Base-by-base conservation (phyloP, 2,113 vertebrate genomes). In the Lepus americanus region DNA sequence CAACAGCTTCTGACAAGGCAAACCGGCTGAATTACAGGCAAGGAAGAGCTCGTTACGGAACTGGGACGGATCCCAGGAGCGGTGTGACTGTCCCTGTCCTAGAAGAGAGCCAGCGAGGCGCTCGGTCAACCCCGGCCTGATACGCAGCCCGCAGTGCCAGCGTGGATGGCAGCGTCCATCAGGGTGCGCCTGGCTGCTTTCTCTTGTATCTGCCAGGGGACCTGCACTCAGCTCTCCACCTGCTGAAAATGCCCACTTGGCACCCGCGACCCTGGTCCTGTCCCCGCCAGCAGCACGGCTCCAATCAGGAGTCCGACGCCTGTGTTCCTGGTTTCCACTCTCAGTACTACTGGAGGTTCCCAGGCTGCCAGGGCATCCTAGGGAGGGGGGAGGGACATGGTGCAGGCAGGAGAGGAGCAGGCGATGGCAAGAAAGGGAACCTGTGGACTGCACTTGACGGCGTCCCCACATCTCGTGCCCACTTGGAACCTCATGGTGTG, bases 151-250 rank as follows among this genome's bases (percentile, higher is more conserved):
- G 3, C 4, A 44, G 39, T 5, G 39, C 4, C 39, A 6, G 39
- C 39, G 92, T 80, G 90, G 51, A 67, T 44, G 92, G 79, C 69
- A 70, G 95, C 95, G 5, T 44, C 39, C 39, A 3, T 44, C 39
- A 44, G 39, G 39, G 39, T 44, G 39, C 39, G 39, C 39, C 39
- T 44, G 39, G 39, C 39, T 44, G 74, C 84, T 90, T 92, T 85
- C 85, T 90, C 87, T 53, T 74, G 85, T 90, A 96, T 92, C 96
- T 97, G 94, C 93, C 80, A 36, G 8, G 29, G 17, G 73, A 93
- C 72, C 89, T 92, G 82, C 87, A 31, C 95, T 29, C 91, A 84
- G 90, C 90, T 93, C 61, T 89, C 92, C 77, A 94, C 93, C 51
- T 78, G 20, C 2, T n/a, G 84, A 93, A 96, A 92, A 69, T 10